Percentiles rank a stretch among this genome's conserved stretches.
Evolutionary conservation across 2,797 vertebrate species (phyloP).

Genomic region (Lagodon rhomboides): DNA sequence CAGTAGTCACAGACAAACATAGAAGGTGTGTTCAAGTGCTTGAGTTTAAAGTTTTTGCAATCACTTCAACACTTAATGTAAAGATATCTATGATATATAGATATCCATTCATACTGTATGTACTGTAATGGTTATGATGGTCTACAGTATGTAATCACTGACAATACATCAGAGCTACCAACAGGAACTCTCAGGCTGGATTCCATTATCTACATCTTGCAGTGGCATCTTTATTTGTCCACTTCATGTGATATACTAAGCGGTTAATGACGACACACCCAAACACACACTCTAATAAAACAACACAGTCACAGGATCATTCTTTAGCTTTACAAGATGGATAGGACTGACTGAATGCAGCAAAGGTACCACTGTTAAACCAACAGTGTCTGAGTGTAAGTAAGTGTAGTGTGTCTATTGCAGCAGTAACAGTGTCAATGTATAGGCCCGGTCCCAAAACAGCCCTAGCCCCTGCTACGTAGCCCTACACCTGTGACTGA

Average conservation of each 20-base stretch:
- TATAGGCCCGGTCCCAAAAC: too few relatives aligned
- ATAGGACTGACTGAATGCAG: neutral
- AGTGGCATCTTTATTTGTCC: conserved; percentile 23
- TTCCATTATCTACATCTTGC: conserved; percentile 17
- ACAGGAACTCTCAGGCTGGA: conserved; percentile 31
- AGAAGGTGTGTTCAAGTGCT: neutral
- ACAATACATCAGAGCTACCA: neutral
- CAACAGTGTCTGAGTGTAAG: neutral
- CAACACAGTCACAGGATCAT: neutral
- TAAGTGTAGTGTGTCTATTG: neutral
- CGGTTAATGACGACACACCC: neutral
- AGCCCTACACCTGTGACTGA: too few relatives aligned
- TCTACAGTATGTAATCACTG: neutral
- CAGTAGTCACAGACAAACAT: neutral
- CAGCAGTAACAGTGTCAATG: neutral
- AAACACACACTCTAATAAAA: neutral
- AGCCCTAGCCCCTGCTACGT: too few relatives aligned
- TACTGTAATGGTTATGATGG: neutral
- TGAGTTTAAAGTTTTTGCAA: too few relatives aligned
- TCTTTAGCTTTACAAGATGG: conserved; percentile 10
- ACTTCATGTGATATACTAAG: conserved; percentile 16
- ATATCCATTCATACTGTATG: neutral
- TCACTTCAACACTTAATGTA: neutral
- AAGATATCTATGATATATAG: neutral
- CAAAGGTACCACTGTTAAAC: neutral